Evolutionary conservation across 2,888 invertebrate genomes (phyloP).

Genomic region (Caenorhabditis afra): DNA sequence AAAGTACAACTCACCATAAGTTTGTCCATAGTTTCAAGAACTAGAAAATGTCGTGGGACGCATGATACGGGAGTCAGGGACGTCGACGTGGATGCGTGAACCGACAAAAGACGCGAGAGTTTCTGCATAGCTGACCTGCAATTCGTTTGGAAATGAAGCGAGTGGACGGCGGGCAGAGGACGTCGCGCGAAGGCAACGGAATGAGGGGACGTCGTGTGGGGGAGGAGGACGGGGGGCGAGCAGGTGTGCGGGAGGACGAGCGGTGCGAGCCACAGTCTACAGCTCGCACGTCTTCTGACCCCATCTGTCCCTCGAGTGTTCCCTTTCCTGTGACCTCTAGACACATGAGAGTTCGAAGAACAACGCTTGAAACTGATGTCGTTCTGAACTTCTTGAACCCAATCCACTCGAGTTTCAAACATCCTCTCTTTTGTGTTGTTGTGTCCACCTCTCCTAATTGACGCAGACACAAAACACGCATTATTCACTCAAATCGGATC

Average conservation of each 20-base stretch:
- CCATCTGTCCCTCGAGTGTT: too few relatives aligned
- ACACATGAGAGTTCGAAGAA: too few relatives aligned
- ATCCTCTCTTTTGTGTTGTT: too few relatives aligned
- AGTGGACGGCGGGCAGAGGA: too few relatives aligned
- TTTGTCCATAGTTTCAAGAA: conserved; percentile 35
- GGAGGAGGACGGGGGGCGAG: too few relatives aligned
- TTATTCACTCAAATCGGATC: neutral
- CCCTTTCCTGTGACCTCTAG: too few relatives aligned
- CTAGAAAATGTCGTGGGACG: conserved; percentile 16
- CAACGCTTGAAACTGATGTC: too few relatives aligned
- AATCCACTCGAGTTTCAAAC: neutral
- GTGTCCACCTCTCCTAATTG: neutral
- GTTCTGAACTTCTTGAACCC: neutral
- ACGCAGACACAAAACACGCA: neutral
- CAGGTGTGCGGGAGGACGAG: too few relatives aligned
- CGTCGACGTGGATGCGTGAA: conserved; percentile 35
- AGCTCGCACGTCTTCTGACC: too few relatives aligned
- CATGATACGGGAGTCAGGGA: neutral
- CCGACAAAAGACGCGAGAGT: conserved; percentile 23
- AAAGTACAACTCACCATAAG: conserved; percentile 38
- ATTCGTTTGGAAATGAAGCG: neutral
- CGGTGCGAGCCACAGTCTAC: too few relatives aligned
- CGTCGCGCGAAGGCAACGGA: too few relatives aligned
- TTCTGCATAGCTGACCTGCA: conserved; percentile 17
- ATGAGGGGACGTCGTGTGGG: too few relatives aligned